Percentiles rank a stretch among this genome's conserved stretches.
These are phyloP conservation scores for Sternarchorhynchus goeldii DNA, from an alignment of 2,797 vertebrate genomes.

Conservation along the genomic window DNA sequence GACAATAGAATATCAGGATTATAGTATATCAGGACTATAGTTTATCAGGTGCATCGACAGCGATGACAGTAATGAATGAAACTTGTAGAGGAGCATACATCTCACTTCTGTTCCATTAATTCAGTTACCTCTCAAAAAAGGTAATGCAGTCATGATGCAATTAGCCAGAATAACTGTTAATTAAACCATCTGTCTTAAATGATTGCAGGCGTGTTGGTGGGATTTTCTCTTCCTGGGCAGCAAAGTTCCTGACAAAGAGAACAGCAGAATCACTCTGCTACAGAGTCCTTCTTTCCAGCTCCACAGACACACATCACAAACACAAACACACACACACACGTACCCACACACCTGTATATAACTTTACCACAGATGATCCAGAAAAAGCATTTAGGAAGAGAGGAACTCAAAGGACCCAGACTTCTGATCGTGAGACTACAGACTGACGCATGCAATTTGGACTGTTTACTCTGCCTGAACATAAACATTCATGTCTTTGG, in stretches of 20 bases:
- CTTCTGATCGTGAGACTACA: background rate
- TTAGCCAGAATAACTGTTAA: constrained; percentile 26
- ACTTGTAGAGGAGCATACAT: constrained; percentile 9
- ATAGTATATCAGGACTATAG: background rate
- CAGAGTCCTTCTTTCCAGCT: no score
- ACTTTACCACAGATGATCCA: constrained; percentile 36
- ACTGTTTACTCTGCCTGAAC: background rate
- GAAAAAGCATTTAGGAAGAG: constrained; percentile 34
- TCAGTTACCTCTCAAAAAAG: constrained; percentile 9
- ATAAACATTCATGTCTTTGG: background rate
- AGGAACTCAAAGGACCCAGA: background rate
- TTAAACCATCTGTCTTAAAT: constrained; percentile 27
- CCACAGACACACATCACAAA: no score
- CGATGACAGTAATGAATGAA: constrained; percentile 35
- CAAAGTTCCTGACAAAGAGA: constrained; percentile 10
- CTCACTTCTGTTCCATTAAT: constrained; percentile 6
- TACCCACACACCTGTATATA: background rate
- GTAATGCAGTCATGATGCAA: background rate
- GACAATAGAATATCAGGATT: background rate
- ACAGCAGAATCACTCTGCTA: background rate
- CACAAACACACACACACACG: background rate
- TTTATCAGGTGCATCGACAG: constrained; percentile 21
- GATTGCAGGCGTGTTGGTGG: constrained; percentile 1
- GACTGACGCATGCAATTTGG: background rate
- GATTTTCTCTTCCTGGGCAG: background rate